Base-by-base conservation (phyloP, 2,888 invertebrate species). In the Oscheius onirici region DNA sequence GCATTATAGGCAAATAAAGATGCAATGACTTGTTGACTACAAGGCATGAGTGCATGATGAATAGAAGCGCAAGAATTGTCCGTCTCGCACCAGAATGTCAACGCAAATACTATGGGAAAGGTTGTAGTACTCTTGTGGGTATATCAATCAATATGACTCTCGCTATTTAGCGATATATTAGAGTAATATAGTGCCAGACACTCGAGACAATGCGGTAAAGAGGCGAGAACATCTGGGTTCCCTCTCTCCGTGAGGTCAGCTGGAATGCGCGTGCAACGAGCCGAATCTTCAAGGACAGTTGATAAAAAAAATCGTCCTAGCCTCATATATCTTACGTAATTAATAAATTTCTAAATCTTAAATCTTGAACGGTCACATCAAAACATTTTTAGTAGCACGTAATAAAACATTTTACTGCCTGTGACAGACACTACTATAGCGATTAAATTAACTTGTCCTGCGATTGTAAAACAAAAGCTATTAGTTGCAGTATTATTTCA, bases 181-280 rank as follows among this genome's bases (percentile, higher is more conserved):
- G 20, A 55, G 15, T 17, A 41, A 60, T 41, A 60, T 41, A 22
- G 44, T 24, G 44, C 20, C 43, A 44, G 44, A 60, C 41, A 22
- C 17, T 22, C 20, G 34, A 60, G 26, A 24, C 15, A 63, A 26
- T 63, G 63, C 63, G 63, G 49, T 28, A 63, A 63, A 58, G 58
- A 41, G 41, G 43, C 34, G 41, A 58, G 63, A 63, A 63, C 63
- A 63, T 63, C 63, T 63, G 63, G 46, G 63, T 58, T 58, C 34
- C 34, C 34, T 34, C 24, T 57, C 52, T 26, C 17, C 10, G 63
- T 46, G 63, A 63, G 63, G 63, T 63, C 63, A 63, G 63, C 63
- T 46, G 63, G 63, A 63, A 63, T 34, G 46, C 34, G 63, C 49
- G 49, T 63, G 63, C 63, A 63, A 49, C 63, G 46, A 63, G 63